Percentiles rank a stretch among this genome's conserved stretches.
phyloP scores from a whole-genome alignment of 2,113 vertebrate genomes.

The Xyrauchen texanus region DNA sequence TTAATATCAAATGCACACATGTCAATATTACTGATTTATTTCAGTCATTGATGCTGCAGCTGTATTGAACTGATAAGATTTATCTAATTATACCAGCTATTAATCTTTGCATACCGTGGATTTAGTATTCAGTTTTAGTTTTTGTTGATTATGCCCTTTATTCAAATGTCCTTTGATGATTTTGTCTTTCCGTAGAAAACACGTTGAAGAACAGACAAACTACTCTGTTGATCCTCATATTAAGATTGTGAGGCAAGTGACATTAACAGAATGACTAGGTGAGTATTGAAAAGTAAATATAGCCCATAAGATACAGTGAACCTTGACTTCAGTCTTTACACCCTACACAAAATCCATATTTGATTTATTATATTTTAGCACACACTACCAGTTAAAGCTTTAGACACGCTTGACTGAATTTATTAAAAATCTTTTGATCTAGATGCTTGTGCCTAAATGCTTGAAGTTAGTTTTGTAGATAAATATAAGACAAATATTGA shows the following conservation, averaged over 20 bases:
- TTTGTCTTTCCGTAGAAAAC: neutral
- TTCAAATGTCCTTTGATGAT: neutral
- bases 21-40: neutral
- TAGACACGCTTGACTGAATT: too few species aligned
- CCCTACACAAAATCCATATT: too few species aligned
- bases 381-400: too few species aligned
- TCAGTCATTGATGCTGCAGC: neutral
- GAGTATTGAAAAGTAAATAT: neutral
- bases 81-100: neutral
- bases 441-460: too few species aligned
- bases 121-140: too few species aligned
- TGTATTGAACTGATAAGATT: neutral
- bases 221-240: conserved; percentile 1
- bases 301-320: neutral
- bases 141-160: neutral
- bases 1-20: neutral
- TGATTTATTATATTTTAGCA: too few species aligned
- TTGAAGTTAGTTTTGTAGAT: too few species aligned
- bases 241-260: conserved; percentile 58
- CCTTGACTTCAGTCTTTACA: too few species aligned
- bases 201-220: neutral
- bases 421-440: too few species aligned
- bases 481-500: too few species aligned
- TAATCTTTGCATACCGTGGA: neutral
- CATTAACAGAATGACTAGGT: conserved; percentile 79